phyloP scores from a whole-genome alignment of 2,113 vertebrate genomes.

The Kryptolebias marmoratus region DNA sequence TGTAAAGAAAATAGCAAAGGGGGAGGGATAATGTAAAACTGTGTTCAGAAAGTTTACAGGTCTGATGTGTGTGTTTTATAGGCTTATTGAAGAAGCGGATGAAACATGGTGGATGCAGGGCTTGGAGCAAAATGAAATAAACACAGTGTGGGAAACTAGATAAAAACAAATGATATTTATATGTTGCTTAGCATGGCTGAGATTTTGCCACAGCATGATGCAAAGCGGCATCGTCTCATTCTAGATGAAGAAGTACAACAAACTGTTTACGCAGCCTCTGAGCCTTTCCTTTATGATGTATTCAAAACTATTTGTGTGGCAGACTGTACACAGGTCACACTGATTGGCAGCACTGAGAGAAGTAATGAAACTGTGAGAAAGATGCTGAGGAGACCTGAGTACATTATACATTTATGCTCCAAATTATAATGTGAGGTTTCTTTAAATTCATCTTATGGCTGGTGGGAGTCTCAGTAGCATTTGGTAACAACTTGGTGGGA shows the following conservation, averaged over 20 bases:
- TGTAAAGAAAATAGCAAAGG: background rate
- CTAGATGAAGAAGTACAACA: background rate
- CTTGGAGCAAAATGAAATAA: constrained; percentile 39
- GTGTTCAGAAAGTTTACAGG: constrained; percentile 54
- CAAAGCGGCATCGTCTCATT: background rate
- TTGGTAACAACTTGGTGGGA: too few relatives aligned
- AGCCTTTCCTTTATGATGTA: too few relatives aligned
- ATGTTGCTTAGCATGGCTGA: background rate
- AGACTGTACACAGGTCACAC: too few relatives aligned
- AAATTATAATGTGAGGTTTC: too few relatives aligned
- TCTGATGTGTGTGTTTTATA: constrained; percentile 46
- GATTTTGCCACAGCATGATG: constrained; percentile 4
- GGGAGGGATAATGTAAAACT: background rate
- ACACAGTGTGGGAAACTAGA: constrained; percentile 47
- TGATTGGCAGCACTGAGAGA: too few relatives aligned
- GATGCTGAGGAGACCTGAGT: too few relatives aligned
- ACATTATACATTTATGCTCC: too few relatives aligned
- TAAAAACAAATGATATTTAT: constrained; percentile 23
- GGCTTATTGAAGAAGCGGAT: constrained; percentile 51
- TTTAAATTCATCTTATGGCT: too few relatives aligned
- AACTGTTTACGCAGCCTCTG: background rate
- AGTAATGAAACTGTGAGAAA: too few relatives aligned
- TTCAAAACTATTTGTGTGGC: too few relatives aligned
- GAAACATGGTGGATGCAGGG: constrained; percentile 45
- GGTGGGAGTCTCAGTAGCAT: too few relatives aligned